Base-by-base conservation (phyloP, 1,140 invertebrate species). In the Ceratoteleas bidentatus region DNA sequence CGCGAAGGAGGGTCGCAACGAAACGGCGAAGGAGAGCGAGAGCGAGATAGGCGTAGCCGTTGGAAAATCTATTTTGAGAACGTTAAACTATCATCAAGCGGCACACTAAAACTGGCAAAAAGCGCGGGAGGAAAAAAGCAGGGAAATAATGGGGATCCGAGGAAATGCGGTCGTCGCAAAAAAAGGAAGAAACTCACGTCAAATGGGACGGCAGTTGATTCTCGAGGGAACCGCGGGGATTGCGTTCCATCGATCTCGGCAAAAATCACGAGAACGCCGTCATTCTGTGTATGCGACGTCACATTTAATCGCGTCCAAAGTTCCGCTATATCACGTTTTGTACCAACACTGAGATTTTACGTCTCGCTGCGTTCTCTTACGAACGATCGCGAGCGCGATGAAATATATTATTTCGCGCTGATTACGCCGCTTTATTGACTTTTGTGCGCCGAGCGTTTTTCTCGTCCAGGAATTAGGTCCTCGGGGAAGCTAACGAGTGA, bases 161-260 rank as follows among this genome's bases (percentile, higher is more conserved):
- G 58, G 34, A 72, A 72, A 81, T 52, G 64, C 47, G 70, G 45
- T 45, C 65, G 45, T 56, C 52, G 52, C 65, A 52, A 50, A 65
- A 24, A 78, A 70, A 45, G 38, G 66, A 65, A 78, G 33, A 69
- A 78, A 72, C 54, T 60, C 58, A 45, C 47, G 58, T 64, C 75
- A 45, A 58, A 78, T 58, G 45, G 52, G 45, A 70, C 53, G 58
- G 62, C 11, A 62, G 49, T 52, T 54, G 73, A 85, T 85, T 79
- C 82, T 62, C 76, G 49, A 47, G 82, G 66, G 84, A 84, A 77
- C 43, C 47, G 61, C 54, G 54, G 70, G 57, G 64, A 83, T 85
- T 84, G 79, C 82, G 64, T 82, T 70, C 76, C 76, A 84, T 85
- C 84, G 84, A 84, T 85, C 79, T 75, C 45, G 24, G 40, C 69